A percentile compares a stretch with the other conserved stretches of the same genome.
These are phyloP conservation scores for Neopipo cinnamomea DNA, from an alignment of 2,113 vertebrate genomes.

Conservation along the genomic window DNA sequence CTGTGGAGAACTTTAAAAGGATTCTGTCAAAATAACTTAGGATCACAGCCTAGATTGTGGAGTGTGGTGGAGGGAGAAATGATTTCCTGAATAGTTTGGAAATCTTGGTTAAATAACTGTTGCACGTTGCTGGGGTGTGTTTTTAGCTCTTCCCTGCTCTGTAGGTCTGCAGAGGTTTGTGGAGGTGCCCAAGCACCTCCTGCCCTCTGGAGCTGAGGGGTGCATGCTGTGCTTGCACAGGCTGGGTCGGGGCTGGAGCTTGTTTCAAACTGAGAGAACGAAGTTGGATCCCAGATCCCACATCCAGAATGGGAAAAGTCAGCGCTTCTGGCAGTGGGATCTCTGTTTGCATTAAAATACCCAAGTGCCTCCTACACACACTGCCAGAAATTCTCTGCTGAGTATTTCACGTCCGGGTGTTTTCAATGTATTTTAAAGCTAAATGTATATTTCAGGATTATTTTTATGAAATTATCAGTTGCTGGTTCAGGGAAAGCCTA, in stretches of 20 bases:
- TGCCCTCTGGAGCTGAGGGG: neutral
- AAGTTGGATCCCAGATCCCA: neutral
- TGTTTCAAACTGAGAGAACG: neutral
- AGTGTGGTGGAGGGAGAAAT: neutral
- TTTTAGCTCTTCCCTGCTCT: accelerated
- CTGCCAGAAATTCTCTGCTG: neutral
- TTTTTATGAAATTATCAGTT: neutral
- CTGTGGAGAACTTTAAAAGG: neutral
- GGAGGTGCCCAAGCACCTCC: neutral
- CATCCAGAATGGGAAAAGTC: neutral
- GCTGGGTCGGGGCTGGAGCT: neutral
- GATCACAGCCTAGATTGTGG: neutral
- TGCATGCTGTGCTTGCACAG: accelerated
- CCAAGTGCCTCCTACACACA: accelerated
- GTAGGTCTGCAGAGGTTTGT: neutral
- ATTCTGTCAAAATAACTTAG: constrained; percentile 22
- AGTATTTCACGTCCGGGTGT: neutral
- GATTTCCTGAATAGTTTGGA: neutral
- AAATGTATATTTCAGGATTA: neutral
- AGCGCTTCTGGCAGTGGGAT: neutral
- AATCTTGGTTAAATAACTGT: neutral
- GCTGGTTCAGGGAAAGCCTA: neutral
- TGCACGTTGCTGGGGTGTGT: accelerated
- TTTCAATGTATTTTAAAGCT: neutral
- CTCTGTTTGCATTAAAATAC: neutral